Evolutionary conservation across 2,888 invertebrate genomes (phyloP), one percentile per base, ranked within the genome.

Genomic region (Eupithecia subumbrata): DNA sequence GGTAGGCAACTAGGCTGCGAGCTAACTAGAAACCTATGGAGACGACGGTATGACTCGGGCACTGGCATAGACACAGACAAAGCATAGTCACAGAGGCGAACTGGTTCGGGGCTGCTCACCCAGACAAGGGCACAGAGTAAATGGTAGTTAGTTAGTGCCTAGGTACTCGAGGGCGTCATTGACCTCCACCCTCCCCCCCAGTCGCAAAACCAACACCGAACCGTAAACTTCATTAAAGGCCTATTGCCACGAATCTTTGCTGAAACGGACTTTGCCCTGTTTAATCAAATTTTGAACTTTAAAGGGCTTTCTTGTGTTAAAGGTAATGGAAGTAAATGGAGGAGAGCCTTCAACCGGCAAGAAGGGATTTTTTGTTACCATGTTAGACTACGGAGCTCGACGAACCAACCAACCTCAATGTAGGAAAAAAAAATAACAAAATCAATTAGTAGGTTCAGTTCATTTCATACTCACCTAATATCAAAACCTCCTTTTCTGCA

Each of bases 211-310:
- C 89, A 89, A 60, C 60, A 89, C 89, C 90, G 84, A 87, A 91
- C 91, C 91, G 91, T 92, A 92, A 77, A 92, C 90, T 91, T 89
- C 90, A 92, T 92, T 92, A 92, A 90, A 76, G 66, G 66, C 72
- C 77, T 72, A 88, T 88, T 86, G 82, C 87, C 88, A 85, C 91
- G 89, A 93, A 92, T 91, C 91, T 91, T 91, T 85, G 86, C 86
- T 85, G 86, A 90, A 88, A 86, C 87, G 85, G 87, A 86, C 64
- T 64, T 64, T 34, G 86, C 84, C 83, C 85, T 88, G 89, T 89
- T 88, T 88, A 60, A 60, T 56, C 56, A 56, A 25, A 60, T 60
- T 60, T 60, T 0, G 12, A 60, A 60, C 60, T 60, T 56, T 56
- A 22, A 60, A 37, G 25, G 14, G 12, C 25, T 60, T 60, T 60